Base-by-base conservation (phyloP, 2,797 vertebrate species). In the Eulemur coronatus region DNA sequence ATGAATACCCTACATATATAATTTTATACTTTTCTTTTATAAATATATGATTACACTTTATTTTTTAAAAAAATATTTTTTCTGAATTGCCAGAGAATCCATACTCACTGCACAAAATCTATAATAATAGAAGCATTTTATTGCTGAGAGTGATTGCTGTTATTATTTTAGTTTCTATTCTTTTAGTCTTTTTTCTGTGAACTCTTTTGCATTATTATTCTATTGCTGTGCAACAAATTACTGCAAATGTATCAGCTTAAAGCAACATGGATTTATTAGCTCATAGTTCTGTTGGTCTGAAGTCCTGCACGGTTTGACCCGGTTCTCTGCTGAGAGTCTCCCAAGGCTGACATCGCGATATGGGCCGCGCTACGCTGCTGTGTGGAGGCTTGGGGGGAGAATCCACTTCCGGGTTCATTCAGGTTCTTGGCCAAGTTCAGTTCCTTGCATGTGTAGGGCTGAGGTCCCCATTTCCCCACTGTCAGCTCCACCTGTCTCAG, bases 281-380 rank as follows among this genome's bases (percentile, higher is more conserved):
- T 50, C 67, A 41, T 0, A 5, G 41, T 22, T 75, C 48, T 48
- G 30, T 43, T 0, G 24, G 4, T 43, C n/a, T 50, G n/a, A 84
- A 6, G 13, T 43, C 70, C 59, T 35, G 28, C 17, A 4, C 6
- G 41, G 13, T 13, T 33, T 0, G 26, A 28, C 33, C 0, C 17
- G 6, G 14, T 14, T 35, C 46, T 41, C 20, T 59, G 28, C 20
- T 11, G 2, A 3, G 41, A 24, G 28, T 3, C 41, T 30, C 50
- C 1, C 15, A 76, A n/a, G 72, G 55, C 41, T 7, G 7, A 30
- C 4, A 11, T 24, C 2, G 9, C 22, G 4, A 24, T 4, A 3
- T 43, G 24, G 9, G 35, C 30, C 26, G 4, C 26, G 33, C 10
- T 24, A 7, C 20, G 18, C 43, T 69, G 33, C 33, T 75, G 14